These are phyloP conservation scores for Pterocles burchelli DNA, from an alignment of 2,113 vertebrate genomes.

Conservation along the genomic window DNA sequence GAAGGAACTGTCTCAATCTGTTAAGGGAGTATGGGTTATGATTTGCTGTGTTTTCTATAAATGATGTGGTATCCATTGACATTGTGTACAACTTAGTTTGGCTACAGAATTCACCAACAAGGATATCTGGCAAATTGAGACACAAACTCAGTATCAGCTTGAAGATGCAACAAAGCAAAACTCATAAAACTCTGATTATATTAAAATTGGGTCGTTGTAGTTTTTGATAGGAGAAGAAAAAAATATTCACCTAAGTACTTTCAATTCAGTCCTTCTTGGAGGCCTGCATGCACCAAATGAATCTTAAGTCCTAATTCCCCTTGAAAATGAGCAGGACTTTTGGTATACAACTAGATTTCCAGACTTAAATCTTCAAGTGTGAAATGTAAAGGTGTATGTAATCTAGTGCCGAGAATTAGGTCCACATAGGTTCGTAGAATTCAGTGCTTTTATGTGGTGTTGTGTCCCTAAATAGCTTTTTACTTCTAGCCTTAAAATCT, in stretches of 20 bases:
- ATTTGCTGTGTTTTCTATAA: neutral
- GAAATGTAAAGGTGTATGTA: neutral
- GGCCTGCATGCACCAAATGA: neutral
- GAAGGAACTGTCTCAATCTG: neutral
- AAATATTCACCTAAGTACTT: neutral
- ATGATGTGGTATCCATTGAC: neutral
- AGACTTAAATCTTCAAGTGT: neutral
- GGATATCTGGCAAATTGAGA: neutral
- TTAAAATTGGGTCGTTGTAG: neutral
- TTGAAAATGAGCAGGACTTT: neutral
- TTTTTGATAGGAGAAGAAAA: neutral
- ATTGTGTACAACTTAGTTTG: neutral
- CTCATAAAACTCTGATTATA: neutral
- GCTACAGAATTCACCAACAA: neutral
- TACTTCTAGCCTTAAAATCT: neutral
- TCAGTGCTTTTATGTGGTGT: accelerated
- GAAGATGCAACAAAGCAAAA: too few relatives aligned
- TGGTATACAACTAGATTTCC: neutral
- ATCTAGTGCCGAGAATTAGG: neutral
- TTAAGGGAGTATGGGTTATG: neutral
- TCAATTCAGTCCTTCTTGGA: neutral
- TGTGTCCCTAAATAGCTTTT: neutral
- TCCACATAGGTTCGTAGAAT: neutral
- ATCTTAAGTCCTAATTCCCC: neutral
- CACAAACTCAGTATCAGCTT: neutral